A percentile compares a stretch with the other conserved stretches of the same genome.
phyloP scores from a whole-genome alignment of 2,888 invertebrate genomes.

The Dilophus febrilis region DNA sequence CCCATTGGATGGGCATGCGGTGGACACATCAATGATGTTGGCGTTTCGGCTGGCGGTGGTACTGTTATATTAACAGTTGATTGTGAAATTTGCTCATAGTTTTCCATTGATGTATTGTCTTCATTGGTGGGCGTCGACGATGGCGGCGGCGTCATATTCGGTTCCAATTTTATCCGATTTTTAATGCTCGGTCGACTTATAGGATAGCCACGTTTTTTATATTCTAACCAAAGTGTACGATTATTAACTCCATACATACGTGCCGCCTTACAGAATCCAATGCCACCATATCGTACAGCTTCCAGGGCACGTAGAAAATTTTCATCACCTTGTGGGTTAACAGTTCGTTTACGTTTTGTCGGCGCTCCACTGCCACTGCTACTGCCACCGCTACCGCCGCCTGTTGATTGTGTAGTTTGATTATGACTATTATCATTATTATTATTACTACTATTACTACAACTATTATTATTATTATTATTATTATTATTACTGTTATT shows the following conservation, averaged over 20 bases:
- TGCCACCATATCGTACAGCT: conserved; percentile 65
- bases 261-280: conserved; percentile 74
- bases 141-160: conserved; percentile 42
- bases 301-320: conserved; percentile 67
- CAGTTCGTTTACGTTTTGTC: conserved; percentile 51
- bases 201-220: conserved; percentile 69
- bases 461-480: conserved; percentile 3
- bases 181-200: conserved; percentile 64
- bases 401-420: background rate
- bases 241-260: conserved; percentile 72
- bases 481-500: background rate
- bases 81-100: conserved; percentile 23
- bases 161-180: conserved; percentile 51
- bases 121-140: conserved; percentile 23
- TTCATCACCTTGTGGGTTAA: conserved; percentile 67
- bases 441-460: conserved; percentile 3
- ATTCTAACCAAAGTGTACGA: conserved; percentile 69
- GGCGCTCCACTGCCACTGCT: no score
- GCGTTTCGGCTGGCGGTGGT: conserved; percentile 30
- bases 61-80: conserved; percentile 30
- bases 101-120: conserved; percentile 30
- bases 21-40: conserved; percentile 41
- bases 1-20: conserved; percentile 44
- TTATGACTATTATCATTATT: conserved; percentile 4
- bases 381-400: no score